Conservation (phyloP, 2,113 vertebrate species). For the Psophia crepitans region DNA sequence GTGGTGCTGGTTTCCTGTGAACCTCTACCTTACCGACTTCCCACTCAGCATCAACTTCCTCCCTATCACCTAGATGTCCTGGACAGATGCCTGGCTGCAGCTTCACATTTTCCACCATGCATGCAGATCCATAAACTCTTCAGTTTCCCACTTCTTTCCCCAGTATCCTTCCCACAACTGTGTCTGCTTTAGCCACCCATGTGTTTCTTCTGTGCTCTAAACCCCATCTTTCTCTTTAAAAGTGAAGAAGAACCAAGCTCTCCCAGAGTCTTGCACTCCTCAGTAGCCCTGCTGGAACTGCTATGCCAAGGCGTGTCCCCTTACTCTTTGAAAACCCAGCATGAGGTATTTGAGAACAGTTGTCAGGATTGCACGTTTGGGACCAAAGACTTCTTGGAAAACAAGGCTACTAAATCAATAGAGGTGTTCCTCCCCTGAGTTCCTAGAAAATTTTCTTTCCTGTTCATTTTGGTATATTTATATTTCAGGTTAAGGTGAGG, state of each 20-base stretch:
- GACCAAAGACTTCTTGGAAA: background rate
- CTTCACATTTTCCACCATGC: background rate
- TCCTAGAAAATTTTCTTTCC: background rate
- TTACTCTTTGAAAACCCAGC: background rate
- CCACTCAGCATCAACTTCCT: background rate
- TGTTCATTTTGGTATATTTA: background rate
- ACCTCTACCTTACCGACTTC: background rate
- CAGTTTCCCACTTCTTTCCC: background rate
- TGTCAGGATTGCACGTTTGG: background rate
- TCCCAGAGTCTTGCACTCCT: background rate
- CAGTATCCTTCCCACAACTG: background rate
- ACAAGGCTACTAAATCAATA: background rate
- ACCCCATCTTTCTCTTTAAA: background rate
- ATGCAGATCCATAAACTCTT: background rate
- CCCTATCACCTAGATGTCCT: background rate
- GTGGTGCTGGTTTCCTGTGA: background rate
- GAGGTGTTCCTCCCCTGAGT: background rate
- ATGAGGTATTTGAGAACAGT: background rate
- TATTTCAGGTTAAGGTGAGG: background rate
- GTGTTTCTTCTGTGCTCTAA: background rate
- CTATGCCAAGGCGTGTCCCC: background rate
- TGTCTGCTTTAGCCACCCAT: background rate
- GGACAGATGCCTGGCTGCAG: background rate
- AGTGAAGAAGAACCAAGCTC: background rate
- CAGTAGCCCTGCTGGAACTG: background rate